Evolutionary conservation across 2,888 invertebrate genomes (phyloP).

Genomic region (Cephus pygmeus): DNA sequence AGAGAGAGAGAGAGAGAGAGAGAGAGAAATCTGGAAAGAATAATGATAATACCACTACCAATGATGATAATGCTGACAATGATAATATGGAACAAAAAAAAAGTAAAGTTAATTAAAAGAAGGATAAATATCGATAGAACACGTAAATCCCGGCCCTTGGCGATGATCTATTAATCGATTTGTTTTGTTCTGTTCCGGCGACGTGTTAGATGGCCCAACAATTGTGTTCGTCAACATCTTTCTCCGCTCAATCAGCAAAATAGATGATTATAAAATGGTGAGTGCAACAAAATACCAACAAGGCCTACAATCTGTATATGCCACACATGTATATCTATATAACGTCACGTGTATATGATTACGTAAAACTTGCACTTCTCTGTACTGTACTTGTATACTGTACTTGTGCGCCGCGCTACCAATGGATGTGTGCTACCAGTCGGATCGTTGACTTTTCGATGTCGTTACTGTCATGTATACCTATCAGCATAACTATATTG

Average conservation of each 20-base stretch:
- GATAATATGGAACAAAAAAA: slow-evolving; percentile 7
- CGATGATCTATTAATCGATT: slow-evolving; percentile 48
- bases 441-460: slow-evolving; percentile 43
- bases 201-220: slow-evolving; percentile 82
- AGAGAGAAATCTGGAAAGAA: background rate
- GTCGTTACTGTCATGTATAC: slow-evolving; percentile 57
- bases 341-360: slow-evolving; percentile 54
- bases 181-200: slow-evolving; percentile 67
- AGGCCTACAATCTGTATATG: slow-evolving; percentile 44
- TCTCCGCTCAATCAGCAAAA: slow-evolving; percentile 98
- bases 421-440: slow-evolving; percentile 21
- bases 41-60: background rate
- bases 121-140: background rate
- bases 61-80: background rate
- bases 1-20: slow-evolving; percentile 3
- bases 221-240: slow-evolving; percentile 94
- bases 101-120: slow-evolving; percentile 25
- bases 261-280: slow-evolving; percentile 99
- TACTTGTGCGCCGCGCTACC: slow-evolving; percentile 46
- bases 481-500: slow-evolving; percentile 14
- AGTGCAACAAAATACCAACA: slow-evolving; percentile 70
- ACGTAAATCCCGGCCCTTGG: background rate
- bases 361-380: slow-evolving; percentile 57
- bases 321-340: slow-evolving; percentile 35
- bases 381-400: slow-evolving; percentile 49